These are phyloP conservation scores for Philhelius pedissequus DNA, from an alignment of 2,888 invertebrate genomes.

Conservation along the genomic window DNA sequence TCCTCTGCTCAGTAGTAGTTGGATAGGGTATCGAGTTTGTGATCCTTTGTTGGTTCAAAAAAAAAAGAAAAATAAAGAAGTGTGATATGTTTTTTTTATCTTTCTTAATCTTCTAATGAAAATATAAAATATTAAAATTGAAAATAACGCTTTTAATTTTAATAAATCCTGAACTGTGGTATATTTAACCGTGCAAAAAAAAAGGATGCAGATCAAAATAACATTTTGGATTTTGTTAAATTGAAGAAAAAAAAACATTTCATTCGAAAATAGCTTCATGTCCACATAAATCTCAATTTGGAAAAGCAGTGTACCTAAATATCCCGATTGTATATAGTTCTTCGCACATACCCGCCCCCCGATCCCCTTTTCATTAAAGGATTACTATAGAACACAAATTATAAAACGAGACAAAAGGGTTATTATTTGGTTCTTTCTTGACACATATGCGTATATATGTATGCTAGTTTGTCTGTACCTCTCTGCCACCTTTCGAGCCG, in stretches of 20 bases:
- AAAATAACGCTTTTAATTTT: background rate
- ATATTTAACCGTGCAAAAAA: background rate
- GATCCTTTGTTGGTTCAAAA: constrained; percentile 60
- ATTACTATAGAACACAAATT: constrained; percentile 19
- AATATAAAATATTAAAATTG: background rate
- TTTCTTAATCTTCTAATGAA: background rate
- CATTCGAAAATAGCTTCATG: background rate
- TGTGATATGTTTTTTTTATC: constrained; percentile 30
- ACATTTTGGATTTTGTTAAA: background rate
- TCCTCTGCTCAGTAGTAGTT: constrained; percentile 77
- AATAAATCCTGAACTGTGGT: background rate
- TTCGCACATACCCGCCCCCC: background rate
- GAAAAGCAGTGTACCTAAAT: background rate
- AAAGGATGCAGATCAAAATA: background rate
- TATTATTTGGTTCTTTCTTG: constrained; percentile 51
- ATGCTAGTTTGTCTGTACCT: constrained; percentile 30
- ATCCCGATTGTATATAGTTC: background rate
- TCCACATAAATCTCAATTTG: background rate
- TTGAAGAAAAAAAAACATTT: background rate
- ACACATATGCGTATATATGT: constrained; percentile 63
- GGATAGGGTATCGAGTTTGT: constrained; percentile 76
- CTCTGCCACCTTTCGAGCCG: constrained; percentile 57
- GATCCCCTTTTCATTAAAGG: no score
- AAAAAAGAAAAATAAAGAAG: background rate
- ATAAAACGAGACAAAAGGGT: constrained; percentile 38